These are phyloP conservation scores for Crenuchus spilurus DNA, from an alignment of 2,797 vertebrate species.

Conservation along the genomic window DNA sequence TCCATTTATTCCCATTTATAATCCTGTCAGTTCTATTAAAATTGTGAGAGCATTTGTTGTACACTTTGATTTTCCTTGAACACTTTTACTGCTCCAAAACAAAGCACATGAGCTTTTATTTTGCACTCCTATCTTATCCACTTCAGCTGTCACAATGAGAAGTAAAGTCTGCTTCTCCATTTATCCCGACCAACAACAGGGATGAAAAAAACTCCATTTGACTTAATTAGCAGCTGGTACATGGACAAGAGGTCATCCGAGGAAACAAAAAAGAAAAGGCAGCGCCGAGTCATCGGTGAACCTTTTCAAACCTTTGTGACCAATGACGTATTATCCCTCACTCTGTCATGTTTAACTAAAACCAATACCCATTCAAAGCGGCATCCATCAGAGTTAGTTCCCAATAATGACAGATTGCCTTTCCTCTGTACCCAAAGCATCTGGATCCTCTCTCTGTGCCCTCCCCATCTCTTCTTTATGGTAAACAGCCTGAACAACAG, in stretches of 20 bases:
- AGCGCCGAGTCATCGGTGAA: conserved; percentile 71
- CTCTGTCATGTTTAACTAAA: conserved; percentile 93
- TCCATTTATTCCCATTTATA: background rate
- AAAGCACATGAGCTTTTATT: background rate
- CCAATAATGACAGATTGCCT: conserved; percentile 84
- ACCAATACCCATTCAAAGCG: conserved; percentile 85
- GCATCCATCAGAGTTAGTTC: conserved; percentile 88
- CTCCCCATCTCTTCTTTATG: conserved; percentile 76
- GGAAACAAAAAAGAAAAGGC: conserved; percentile 58
- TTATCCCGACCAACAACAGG: conserved; percentile 56
- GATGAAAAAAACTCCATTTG: conserved; percentile 61
- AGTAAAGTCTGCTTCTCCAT: conserved; percentile 51
- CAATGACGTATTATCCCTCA: conserved; percentile 85
- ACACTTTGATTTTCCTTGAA: background rate
- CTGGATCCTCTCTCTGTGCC: conserved; percentile 78
- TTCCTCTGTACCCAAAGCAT: conserved; percentile 79
- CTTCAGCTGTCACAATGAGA: background rate
- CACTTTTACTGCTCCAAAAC: background rate
- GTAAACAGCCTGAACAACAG: conserved; percentile 84
- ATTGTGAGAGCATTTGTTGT: background rate
- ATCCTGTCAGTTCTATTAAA: background rate
- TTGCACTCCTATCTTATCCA: background rate
- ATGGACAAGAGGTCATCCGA: conserved; percentile 68
- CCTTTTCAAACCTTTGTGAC: conserved; percentile 75
- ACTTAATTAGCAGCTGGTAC: conserved; percentile 75